phyloP scores from a whole-genome alignment of 2,888 invertebrate species.

The Petrophora chlorosata region DNA sequence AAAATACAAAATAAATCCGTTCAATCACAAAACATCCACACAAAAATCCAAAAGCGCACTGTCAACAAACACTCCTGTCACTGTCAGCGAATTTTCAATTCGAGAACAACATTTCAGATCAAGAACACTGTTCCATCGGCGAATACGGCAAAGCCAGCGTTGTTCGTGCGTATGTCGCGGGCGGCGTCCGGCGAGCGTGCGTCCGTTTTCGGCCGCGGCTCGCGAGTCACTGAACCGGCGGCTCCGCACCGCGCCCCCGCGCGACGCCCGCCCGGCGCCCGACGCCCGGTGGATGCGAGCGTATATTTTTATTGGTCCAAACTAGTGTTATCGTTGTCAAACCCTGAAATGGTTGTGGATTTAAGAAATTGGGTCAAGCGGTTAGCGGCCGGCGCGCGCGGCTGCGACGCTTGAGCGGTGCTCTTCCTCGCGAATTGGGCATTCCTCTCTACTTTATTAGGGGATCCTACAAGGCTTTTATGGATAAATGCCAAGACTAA shows the following conservation, averaged over 20 bases:
- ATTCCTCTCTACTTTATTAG: constrained; percentile 4
- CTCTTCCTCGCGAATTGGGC: constrained; percentile 6
- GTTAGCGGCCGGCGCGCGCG: constrained; percentile 38
- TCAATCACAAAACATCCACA: constrained; percentile 40
- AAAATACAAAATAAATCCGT: constrained; percentile 48
- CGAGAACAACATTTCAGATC: constrained; percentile 38
- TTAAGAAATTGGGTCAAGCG: constrained; percentile 72
- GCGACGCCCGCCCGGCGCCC: constrained; percentile 22
- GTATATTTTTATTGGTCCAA: constrained; percentile 65
- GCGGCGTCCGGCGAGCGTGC: constrained; percentile 44
- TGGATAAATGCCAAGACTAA: constrained; percentile 17
- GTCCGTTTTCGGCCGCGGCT: constrained; percentile 55
- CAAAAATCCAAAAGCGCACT: constrained; percentile 39
- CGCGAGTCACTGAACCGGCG: constrained; percentile 77
- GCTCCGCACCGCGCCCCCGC: constrained; percentile 57
- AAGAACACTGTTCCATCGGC: constrained; percentile 49
- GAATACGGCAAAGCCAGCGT: constrained; percentile 32
- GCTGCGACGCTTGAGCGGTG: constrained; percentile 23
- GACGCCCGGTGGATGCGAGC: constrained; percentile 52
- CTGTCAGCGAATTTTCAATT: constrained; percentile 62
- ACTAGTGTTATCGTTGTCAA: constrained; percentile 71
- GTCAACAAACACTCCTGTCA: constrained; percentile 66
- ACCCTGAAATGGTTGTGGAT: constrained; percentile 69
- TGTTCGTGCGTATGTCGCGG: constrained; percentile 38
- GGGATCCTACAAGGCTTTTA: constrained; percentile 1